Evolutionary conservation across 2,888 invertebrate species (phyloP).

Genomic region (Sesia apiformis): DNA sequence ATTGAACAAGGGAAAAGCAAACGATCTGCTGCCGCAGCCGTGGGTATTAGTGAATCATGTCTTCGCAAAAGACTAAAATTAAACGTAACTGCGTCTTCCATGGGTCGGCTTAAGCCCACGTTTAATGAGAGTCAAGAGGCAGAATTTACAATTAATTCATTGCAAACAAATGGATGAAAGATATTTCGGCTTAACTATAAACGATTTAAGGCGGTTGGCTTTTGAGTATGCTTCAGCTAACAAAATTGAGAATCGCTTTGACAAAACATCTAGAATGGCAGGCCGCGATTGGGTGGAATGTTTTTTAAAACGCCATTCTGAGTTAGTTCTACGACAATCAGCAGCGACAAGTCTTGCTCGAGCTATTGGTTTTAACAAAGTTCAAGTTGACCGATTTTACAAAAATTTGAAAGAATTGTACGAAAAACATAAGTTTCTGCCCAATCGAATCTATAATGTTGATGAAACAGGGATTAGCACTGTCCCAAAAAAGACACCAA

Average conservation of each 20-base stretch:
- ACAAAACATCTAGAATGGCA: constrained; percentile 3
- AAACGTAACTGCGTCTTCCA: not conserved
- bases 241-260: constrained; percentile 3
- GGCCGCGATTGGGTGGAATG: constrained; percentile 4
- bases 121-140: not conserved
- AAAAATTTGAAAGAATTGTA: not conserved
- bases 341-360: constrained; percentile 3
- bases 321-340: constrained; percentile 2
- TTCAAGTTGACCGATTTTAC: not conserved
- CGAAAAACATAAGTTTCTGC: not conserved
- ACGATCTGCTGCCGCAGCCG: constrained; percentile 1
- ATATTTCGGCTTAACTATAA: constrained; percentile 4
- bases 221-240: constrained; percentile 3
- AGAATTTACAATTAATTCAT: not conserved
- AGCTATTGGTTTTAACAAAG: constrained; percentile 5
- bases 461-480: constrained; percentile 5
- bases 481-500: constrained; percentile 3
- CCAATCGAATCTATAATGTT: constrained; percentile 3
- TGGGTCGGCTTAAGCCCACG: not conserved
- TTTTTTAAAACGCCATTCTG: constrained; percentile 4
- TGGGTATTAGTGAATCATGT: constrained; percentile 1
- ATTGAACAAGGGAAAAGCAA: constrained; percentile 1
- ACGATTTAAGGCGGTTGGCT: constrained; percentile 3
- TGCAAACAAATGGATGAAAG: not conserved
- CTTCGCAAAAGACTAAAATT: constrained; percentile 1